Evolutionary conservation across 2,888 invertebrate species (phyloP).

Genomic region (Nymphalis urticae): DNA sequence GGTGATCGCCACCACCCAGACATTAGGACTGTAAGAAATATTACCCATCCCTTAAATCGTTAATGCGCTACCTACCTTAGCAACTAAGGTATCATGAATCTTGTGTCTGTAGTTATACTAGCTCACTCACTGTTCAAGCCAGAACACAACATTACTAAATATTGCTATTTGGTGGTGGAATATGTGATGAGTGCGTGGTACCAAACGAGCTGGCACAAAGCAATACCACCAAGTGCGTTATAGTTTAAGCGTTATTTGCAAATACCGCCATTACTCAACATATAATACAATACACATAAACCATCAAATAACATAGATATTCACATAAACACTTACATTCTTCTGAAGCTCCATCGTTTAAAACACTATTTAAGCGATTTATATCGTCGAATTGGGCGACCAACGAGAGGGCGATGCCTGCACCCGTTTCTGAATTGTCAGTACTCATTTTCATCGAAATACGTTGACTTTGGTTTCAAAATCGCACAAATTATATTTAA

Average conservation of each 20-base stretch:
- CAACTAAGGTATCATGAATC: no score
- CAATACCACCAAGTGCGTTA: not conserved
- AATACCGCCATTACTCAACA: constrained; percentile 23
- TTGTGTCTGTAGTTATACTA: no score
- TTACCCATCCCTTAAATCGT: no score
- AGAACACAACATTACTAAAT: no score
- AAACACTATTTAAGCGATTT: constrained; percentile 84
- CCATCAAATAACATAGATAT: not conserved
- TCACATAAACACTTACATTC: constrained; percentile 79
- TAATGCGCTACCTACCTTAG: no score
- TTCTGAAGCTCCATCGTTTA: constrained; percentile 85
- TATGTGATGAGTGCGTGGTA: no score
- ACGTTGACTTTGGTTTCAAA: not conserved
- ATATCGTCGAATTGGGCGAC: constrained; percentile 88
- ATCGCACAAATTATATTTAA: not conserved
- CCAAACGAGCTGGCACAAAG: no score
- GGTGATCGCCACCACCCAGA: no score
- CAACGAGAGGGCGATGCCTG: constrained; percentile 78
- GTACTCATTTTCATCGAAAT: constrained; percentile 59
- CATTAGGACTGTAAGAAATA: no score
- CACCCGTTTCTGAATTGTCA: constrained; percentile 68
- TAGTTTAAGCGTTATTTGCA: constrained; percentile 11
- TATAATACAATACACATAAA: not conserved
- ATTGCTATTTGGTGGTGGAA: no score
- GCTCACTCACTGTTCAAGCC: no score